Evolutionary conservation across 2,797 vertebrate species (phyloP).

Genomic region (Acanthurus leucopareius): DNA sequence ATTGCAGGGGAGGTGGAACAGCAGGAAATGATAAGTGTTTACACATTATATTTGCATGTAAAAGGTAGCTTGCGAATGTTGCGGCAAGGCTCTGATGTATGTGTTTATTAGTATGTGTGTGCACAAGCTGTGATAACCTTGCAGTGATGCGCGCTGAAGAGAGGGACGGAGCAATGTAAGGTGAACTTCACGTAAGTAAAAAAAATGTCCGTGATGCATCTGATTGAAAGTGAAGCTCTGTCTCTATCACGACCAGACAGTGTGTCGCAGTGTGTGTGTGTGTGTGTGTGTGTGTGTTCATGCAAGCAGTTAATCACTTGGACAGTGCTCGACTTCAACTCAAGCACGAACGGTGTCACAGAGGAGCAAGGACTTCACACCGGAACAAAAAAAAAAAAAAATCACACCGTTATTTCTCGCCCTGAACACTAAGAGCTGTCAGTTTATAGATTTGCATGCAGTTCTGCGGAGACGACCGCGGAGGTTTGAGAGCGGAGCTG

Average conservation of each 20-base stretch:
- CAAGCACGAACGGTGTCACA: slow-evolving; percentile 55
- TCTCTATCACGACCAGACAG: slow-evolving; percentile 28
- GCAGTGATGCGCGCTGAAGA: slow-evolving; percentile 16
- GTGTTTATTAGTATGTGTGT: slow-evolving; percentile 35
- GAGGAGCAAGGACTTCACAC: slow-evolving; percentile 53
- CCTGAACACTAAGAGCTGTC: slow-evolving; percentile 37
- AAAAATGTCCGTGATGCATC: slow-evolving; percentile 48
- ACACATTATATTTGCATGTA: slow-evolving; percentile 50
- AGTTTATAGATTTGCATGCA: slow-evolving; percentile 48
- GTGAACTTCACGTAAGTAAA: slow-evolving; percentile 47
- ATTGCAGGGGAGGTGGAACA: slow-evolving; percentile 21
- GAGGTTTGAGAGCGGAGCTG: slow-evolving; percentile 28
- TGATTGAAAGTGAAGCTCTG: slow-evolving; percentile 40
- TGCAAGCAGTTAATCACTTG: slow-evolving; percentile 71
- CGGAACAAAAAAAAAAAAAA: slow-evolving; percentile 6
- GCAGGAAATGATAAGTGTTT: slow-evolving; percentile 21
- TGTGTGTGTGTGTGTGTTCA: not conserved
- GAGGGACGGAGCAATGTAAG: slow-evolving; percentile 39
- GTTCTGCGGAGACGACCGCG: slow-evolving; percentile 1
- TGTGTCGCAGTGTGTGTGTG: slow-evolving; percentile 9
- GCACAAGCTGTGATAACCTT: slow-evolving; percentile 37
- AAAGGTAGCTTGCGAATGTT: slow-evolving; percentile 31
- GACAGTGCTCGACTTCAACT: slow-evolving; percentile 61
- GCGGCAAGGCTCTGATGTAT: not conserved
- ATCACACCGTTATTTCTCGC: slow-evolving; percentile 34